Evolutionary conservation across 1,140 invertebrate genomes (phyloP), one percentile per base, ranked within the genome.

Genomic region (Gyrodactylus bullatarudis): DNA sequence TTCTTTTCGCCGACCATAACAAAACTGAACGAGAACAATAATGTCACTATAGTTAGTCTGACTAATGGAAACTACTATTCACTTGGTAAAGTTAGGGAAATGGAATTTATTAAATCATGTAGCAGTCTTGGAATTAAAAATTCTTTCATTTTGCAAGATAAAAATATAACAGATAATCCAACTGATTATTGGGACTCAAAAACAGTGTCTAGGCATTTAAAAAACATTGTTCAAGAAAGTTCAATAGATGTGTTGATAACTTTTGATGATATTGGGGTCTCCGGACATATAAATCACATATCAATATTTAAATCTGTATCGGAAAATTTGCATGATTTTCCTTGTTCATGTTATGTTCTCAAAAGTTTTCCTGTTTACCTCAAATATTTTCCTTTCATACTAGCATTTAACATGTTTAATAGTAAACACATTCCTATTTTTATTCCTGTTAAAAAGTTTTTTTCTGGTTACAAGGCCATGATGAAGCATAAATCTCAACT

Each of bases 1-100:
- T 97, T 97, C 80, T 96, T 96, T 80, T 89, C 89, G 0, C 93
- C 92, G 2, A 85, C 89, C 23, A 86, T 96, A 74, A 83, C 89
- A 1, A 75, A 85, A 84, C 78, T 84, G 86, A 34, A 80, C 80
- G n/a, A 72, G 26, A 69, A 85, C 83, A 76, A 82, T 34, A 74
- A 83, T 81, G 83, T 93, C 68, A 87, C 87, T 79, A 76, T 96
- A 23, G 81, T 95, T 22, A 95, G 91, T 81, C 81, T 95, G 74
- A 87, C 89, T 8, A 85, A 85, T 79, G 90, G 89, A 73, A 84
- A 87, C 80, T 86, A 82, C 81, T 85, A 87, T 76, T 84, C 85
- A 34, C 82, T 86, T 77, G 86, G 88, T 23, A 80, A 81, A 75
- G 77, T 82, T 68, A 81, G 91, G 54, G 86, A 85, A 74, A 78